A percentile compares a stretch with the other conserved stretches of the same genome.
Evolutionary conservation across 2,888 invertebrate genomes (phyloP).

Genomic region (Heteromurus nitidus): DNA sequence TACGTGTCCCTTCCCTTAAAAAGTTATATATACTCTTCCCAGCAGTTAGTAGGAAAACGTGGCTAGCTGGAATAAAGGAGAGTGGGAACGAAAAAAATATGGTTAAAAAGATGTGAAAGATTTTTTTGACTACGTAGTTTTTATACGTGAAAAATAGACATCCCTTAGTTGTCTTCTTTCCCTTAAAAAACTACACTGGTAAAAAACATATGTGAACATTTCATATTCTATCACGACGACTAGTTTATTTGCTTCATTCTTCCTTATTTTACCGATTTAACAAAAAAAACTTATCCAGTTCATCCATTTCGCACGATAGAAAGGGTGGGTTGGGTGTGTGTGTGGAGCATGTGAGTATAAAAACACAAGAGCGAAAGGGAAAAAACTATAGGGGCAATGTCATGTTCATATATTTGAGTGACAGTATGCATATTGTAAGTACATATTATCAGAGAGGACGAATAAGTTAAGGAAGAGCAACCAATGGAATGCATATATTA

Average conservation of each 20-base stretch:
- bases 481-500: conserved; percentile 26
- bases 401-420: conserved; percentile 52
- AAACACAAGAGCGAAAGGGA: conserved; percentile 24
- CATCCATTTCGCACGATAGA: conserved; percentile 10
- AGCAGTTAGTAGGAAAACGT: not conserved
- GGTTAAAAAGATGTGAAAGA: conserved; percentile 31
- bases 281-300: conserved; percentile 22
- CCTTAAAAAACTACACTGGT: not conserved
- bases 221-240: conserved; percentile 56
- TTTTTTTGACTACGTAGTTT: not conserved
- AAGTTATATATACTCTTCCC: too few species aligned
- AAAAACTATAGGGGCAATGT: conserved; percentile 40
- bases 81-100: conserved; percentile 3
- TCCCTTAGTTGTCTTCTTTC: conserved; percentile 23
- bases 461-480: not conserved
- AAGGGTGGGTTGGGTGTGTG: not conserved
- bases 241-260: conserved; percentile 50
- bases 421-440: conserved; percentile 7
- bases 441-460: not conserved
- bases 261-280: conserved; percentile 54
- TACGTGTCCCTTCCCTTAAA: not conserved
- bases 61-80: not conserved
- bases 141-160: not conserved
- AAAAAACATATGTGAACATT: conserved; percentile 41
- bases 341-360: conserved; percentile 21